These are phyloP conservation scores for Nesidiocoris tenuis DNA, from an alignment of 2,888 invertebrate genomes.

Conservation along the genomic window DNA sequence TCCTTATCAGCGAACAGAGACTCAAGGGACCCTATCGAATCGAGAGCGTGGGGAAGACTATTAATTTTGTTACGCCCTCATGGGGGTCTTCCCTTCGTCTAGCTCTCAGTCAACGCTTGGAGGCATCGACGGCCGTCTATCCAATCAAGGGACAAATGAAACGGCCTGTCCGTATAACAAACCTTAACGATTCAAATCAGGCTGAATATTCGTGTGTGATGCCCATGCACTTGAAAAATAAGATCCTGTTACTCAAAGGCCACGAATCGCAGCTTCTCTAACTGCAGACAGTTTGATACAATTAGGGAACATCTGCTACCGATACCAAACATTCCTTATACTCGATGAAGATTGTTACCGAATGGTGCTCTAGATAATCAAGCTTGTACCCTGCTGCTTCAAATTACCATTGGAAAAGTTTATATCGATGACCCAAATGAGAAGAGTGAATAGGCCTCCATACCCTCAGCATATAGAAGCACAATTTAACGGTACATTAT, in stretches of 20 bases:
- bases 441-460: too few species aligned
- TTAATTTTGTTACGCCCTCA: slow-evolving; percentile 38
- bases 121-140: neutral
- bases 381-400: too few species aligned
- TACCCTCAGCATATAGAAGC: too few species aligned
- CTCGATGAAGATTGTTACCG: neutral
- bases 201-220: neutral
- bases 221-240: neutral
- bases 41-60: slow-evolving; percentile 12
- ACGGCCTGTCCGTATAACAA: neutral
- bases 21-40: neutral
- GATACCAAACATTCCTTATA: neutral
- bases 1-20: neutral
- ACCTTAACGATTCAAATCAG: neutral
- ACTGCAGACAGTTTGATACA: neutral
- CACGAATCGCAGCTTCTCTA: neutral
- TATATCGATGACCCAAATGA: too few species aligned
- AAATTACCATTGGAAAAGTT: too few species aligned
- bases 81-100: slow-evolving; percentile 19
- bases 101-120: neutral
- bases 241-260: neutral
- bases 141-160: neutral
- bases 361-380: too few species aligned
- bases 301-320: neutral
- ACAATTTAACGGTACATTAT: too few species aligned